Conservation (phyloP, 2,113 vertebrate genomes). For the Lamprotornis superbus region DNA sequence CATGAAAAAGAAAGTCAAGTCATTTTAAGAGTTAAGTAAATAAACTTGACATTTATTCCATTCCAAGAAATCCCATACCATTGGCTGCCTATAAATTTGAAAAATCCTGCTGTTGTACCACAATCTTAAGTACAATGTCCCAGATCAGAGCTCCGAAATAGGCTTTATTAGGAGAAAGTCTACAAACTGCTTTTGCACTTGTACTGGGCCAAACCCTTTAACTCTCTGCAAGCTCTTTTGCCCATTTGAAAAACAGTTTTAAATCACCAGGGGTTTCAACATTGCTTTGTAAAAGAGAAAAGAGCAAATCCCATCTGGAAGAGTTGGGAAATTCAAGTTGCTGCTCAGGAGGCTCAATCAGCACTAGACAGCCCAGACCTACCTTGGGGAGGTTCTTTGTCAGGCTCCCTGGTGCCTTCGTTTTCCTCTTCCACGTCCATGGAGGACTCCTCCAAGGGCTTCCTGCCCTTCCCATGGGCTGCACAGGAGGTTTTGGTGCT, state of each 20-base stretch:
- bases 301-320: neutral
- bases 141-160: neutral
- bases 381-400: conserved; percentile 28
- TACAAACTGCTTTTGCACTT: conserved; percentile 34
- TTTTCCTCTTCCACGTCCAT: conserved; percentile 76
- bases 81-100: conserved; percentile 27
- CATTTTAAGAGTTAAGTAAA: conserved; percentile 58
- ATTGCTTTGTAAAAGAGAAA: neutral
- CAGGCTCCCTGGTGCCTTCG: neutral
- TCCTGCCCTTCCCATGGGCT: conserved; percentile 68
- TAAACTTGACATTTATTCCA: conserved; percentile 56
- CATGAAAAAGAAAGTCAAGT: conserved; percentile 50
- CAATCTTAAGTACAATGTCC: neutral
- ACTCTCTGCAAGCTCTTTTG: neutral
- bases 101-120: conserved; percentile 36
- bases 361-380: neutral
- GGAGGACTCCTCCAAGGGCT: conserved; percentile 72
- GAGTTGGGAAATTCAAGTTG: neutral
- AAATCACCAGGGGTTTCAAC: neutral
- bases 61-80: conserved; percentile 45
- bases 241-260: neutral
- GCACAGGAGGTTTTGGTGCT: conserved; percentile 79
- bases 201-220: neutral
- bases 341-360: neutral
- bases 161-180: neutral